Percentiles rank a stretch among this genome's conserved stretches.
phyloP scores from a whole-genome alignment of 2,113 vertebrate species.

The Tragulus kanchil region DNA sequence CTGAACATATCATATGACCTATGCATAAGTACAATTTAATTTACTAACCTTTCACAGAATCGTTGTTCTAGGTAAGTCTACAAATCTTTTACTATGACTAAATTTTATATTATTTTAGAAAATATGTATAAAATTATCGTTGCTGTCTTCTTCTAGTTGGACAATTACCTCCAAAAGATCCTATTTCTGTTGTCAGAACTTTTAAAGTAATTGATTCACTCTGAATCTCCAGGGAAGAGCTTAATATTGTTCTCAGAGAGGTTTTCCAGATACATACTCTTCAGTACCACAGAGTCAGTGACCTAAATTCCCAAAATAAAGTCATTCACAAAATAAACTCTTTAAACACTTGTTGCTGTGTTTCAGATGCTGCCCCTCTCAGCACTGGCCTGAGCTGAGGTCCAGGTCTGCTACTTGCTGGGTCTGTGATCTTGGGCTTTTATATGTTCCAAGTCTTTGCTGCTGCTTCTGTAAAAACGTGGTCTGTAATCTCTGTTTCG shows the following conservation, averaged over 20 bases:
- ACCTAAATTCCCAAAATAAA: slow-evolving; percentile 59
- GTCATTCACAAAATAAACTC: slow-evolving; percentile 53
- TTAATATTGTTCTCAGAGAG: slow-evolving; percentile 49
- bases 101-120: slow-evolving; percentile 32
- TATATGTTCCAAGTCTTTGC: not conserved
- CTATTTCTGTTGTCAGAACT: slow-evolving; percentile 61
- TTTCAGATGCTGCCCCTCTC: not conserved
- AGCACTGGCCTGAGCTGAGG: not conserved
- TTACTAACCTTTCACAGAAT: not conserved
- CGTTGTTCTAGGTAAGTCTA: not conserved
- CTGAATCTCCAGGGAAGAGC: slow-evolving; percentile 22
- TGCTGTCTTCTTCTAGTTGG: slow-evolving; percentile 11
- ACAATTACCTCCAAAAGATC: slow-evolving; percentile 38
- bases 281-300: slow-evolving; percentile 2
- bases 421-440: not conserved
- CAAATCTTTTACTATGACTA: slow-evolving; percentile 30
- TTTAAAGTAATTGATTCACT: slow-evolving; percentile 65
- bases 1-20: not conserved
- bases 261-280: slow-evolving; percentile 54
- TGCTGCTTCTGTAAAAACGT: not conserved
- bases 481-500: not conserved
- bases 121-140: slow-evolving; percentile 39
- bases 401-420: not conserved
- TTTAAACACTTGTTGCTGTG: slow-evolving; percentile 24
- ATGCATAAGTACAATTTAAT: not conserved